Percentiles rank a stretch among this genome's conserved stretches.
Conservation (phyloP, 2,888 invertebrate genomes). For the Listrodromus nycthemerus region DNA sequence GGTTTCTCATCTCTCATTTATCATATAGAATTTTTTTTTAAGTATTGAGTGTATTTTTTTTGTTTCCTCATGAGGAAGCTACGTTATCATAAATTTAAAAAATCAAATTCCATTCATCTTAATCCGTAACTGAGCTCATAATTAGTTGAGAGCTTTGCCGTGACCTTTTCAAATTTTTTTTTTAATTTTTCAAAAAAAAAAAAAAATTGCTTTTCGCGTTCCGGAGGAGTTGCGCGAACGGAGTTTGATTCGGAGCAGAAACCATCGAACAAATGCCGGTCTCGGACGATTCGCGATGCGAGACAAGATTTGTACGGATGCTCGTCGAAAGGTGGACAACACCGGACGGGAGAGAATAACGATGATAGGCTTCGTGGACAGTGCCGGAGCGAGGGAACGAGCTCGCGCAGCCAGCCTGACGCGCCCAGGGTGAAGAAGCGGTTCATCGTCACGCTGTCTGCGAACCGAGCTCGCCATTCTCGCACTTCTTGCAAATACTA, state of each 20-base stretch:
- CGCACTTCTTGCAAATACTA: constrained; percentile 39
- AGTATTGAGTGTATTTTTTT: background rate
- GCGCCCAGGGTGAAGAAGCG: constrained; percentile 66
- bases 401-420: background rate
- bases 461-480: constrained; percentile 68
- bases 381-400: constrained; percentile 3
- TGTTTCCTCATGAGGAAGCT: too few species aligned
- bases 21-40: background rate
- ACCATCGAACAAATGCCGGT: constrained; percentile 1
- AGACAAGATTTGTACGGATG: constrained; percentile 18
- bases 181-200: too few species aligned
- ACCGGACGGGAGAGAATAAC: constrained; percentile 36
- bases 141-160: background rate
- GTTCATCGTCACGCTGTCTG: constrained; percentile 79
- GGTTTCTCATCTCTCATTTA: background rate
- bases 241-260: background rate
- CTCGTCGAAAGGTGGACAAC: constrained; percentile 27
- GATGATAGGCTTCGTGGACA: constrained; percentile 50
- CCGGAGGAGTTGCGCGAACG: background rate
- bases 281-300: constrained; percentile 3
- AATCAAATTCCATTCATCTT: background rate
- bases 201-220: background rate
- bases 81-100: too few species aligned
- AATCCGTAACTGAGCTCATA: background rate
- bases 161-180: background rate